Percentiles rank a stretch among this genome's conserved stretches.
These are phyloP conservation scores for Chlorops oryzae DNA, from an alignment of 1,140 invertebrate genomes.

Conservation along the genomic window DNA sequence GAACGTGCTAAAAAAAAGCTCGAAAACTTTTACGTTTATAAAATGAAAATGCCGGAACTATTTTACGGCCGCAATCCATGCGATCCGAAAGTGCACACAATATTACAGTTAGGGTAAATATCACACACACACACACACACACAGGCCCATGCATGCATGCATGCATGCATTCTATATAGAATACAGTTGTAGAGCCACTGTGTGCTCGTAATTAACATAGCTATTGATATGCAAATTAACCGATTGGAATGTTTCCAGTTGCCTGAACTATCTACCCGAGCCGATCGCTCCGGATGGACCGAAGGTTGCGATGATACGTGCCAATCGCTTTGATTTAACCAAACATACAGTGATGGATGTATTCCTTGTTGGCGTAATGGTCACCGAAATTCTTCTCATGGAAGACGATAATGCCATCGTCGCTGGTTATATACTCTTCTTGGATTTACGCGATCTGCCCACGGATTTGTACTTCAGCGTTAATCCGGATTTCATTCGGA, in stretches of 20 bases:
- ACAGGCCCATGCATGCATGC: too few relatives aligned
- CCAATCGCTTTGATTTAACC: conserved; percentile 41
- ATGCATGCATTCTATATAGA: too few relatives aligned
- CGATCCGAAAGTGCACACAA: too few relatives aligned
- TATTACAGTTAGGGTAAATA: too few relatives aligned
- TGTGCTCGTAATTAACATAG: too few relatives aligned
- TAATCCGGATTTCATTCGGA: conserved; percentile 45
- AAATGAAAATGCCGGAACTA: conserved; percentile 52
- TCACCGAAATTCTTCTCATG: conserved; percentile 30
- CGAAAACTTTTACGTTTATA: conserved; percentile 56
- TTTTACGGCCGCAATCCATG: conserved; percentile 28
- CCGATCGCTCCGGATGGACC: conserved; percentile 42
- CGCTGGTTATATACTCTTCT: conserved; percentile 41
- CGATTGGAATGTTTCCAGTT: too few relatives aligned
- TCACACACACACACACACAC: too few relatives aligned
- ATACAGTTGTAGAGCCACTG: too few relatives aligned
- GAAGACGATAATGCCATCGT: conserved; percentile 32
- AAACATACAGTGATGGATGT: conserved; percentile 31
- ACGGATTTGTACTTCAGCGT: conserved; percentile 46
- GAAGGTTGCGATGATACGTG: conserved; percentile 45
- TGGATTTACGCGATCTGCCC: conserved; percentile 42
- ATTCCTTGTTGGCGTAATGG: conserved; percentile 33
- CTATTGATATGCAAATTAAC: too few relatives aligned
- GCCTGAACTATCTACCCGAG: conserved; percentile 25
- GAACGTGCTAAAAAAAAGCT: conserved; percentile 57